Evolutionary conservation across 92 coral and sea anemone species (phyloP).

Genomic region (Galaxea fascicularis): DNA sequence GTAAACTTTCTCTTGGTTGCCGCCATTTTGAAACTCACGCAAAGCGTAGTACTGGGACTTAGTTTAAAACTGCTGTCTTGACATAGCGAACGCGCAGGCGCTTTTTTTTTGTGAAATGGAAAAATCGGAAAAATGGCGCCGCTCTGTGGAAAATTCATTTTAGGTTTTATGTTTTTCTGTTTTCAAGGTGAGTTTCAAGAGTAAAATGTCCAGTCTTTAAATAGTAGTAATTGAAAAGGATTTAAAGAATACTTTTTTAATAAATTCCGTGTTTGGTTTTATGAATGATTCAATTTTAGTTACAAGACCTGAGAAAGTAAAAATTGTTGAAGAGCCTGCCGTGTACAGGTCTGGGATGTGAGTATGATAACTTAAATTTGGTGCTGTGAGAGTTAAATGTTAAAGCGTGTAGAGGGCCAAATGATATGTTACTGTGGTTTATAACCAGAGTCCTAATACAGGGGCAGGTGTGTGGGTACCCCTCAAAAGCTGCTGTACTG

Average conservation of each 20-base stretch:
- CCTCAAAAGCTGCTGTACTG: no score
- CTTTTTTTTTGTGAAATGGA: not conserved
- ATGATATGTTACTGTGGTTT: no score
- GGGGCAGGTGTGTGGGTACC: no score
- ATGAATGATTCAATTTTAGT: not conserved
- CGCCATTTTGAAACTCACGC: conserved; percentile 68
- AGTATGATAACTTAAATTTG: conserved; percentile 29
- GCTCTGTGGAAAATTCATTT: not conserved
- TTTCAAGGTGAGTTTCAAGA: conserved; percentile 22
- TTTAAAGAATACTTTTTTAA: not conserved
- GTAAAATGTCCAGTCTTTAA: not conserved
- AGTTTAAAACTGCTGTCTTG: conserved; percentile 10
- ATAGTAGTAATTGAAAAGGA: not conserved
- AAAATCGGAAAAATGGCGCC: conserved; percentile 17
- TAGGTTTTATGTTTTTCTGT: conserved; percentile 20
- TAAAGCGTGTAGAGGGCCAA: no score
- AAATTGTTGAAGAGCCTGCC: conserved; percentile 98
- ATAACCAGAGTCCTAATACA: no score
- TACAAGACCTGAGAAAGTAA: conserved; percentile 58
- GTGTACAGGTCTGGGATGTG: conserved; percentile 83
- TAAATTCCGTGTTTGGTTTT: not conserved
- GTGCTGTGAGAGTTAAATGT: no score
- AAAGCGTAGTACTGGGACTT: conserved; percentile 9
- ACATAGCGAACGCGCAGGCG: not conserved
- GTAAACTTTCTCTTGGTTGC: conserved; percentile 68